Evolutionary conservation across 30 jellyfish, hydroid and myxozoan genomes (phyloP), one percentile per base, ranked within the genome.

Genomic region (Hydractinia echinata): DNA sequence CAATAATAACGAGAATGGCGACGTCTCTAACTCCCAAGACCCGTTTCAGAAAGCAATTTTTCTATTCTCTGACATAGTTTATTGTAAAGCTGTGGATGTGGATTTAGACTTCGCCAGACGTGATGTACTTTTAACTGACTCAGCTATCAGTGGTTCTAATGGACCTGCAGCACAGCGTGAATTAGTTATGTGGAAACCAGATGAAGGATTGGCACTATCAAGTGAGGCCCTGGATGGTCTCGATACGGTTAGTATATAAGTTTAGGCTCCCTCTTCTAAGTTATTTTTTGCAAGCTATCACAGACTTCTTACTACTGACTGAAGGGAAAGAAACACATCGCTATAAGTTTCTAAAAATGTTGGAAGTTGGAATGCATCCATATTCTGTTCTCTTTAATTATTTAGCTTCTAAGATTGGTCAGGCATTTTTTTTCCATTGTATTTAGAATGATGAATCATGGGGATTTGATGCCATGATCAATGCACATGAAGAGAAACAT

Each of bases 51-150:
- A 51, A 30, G 53, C 66, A 51, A 66, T 60, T 49, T 80, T 80
- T 56, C 87, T 30, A 14, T 80, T 80, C 48, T 51, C 74, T 60
- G 87, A 80, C 64, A 66, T 80, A 5, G 82, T 66, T 15, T 61
- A 66, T 50, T 80, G 87, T 69, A 80, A 80, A 61, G 87, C 84
- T 66, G 66, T 10, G n/a, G 85, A 80, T 80, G 87, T 67, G n/a
- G 87, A 80, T 66, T 19, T 80, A 69, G 87, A 80, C 53, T 80
- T 80, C 66, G 87, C 83, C 6, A 80, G 66, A 50, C 51, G 73
- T 21, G 84, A 80, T 49, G 10, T 52, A 5, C 66, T 80, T 15
- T 51, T 80, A 7, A 80, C 83, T 61, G 87, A 80, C 64, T 20
- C 84, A 4, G 87, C 87, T 44, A 80, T 80, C 14, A 52, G 71